Conservation (phyloP, 2,888 invertebrate genomes). For the Seladonia tumulorum region DNA sequence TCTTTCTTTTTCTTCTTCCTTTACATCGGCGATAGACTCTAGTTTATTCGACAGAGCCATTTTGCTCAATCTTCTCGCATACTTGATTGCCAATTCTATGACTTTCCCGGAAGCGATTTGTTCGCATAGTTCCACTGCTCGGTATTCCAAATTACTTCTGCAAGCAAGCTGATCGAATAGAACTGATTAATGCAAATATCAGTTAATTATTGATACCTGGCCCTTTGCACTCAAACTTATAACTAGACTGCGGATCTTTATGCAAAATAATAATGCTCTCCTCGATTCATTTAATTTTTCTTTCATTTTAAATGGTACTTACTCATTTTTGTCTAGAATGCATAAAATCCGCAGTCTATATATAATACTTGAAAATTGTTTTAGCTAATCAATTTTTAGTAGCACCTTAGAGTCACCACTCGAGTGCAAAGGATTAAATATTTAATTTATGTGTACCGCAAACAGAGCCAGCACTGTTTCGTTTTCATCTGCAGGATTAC, state of each 20-base stretch:
- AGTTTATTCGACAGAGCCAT: constrained; percentile 92
- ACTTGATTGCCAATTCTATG: constrained; percentile 94
- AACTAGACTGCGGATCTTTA: no score
- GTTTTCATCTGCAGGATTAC: constrained; percentile 87
- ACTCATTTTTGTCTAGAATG: no score
- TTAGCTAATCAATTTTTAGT: background rate
- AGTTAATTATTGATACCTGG: background rate
- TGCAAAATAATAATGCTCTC: background rate
- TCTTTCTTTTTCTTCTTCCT: constrained; percentile 76
- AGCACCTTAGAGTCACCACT: background rate
- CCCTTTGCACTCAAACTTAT: background rate
- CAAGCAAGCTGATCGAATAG: constrained; percentile 89
- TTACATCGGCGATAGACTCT: constrained; percentile 78
- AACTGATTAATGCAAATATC: constrained; percentile 27
- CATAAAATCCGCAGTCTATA: background rate
- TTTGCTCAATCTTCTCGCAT: constrained; percentile 92
- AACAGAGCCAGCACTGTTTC: constrained; percentile 95
- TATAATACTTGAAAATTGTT: background rate
- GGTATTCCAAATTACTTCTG: constrained; percentile 92
- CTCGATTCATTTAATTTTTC: background rate
- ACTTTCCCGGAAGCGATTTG: constrained; percentile 91
- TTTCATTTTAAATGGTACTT: no score
- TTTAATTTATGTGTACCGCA: constrained; percentile 87
- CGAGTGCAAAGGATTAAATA: background rate
- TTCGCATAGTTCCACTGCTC: constrained; percentile 94